Evolutionary conservation across 2,113 vertebrate species (phyloP), one percentile per base, ranked within the genome.

Genomic region (Ciconia boyciana): DNA sequence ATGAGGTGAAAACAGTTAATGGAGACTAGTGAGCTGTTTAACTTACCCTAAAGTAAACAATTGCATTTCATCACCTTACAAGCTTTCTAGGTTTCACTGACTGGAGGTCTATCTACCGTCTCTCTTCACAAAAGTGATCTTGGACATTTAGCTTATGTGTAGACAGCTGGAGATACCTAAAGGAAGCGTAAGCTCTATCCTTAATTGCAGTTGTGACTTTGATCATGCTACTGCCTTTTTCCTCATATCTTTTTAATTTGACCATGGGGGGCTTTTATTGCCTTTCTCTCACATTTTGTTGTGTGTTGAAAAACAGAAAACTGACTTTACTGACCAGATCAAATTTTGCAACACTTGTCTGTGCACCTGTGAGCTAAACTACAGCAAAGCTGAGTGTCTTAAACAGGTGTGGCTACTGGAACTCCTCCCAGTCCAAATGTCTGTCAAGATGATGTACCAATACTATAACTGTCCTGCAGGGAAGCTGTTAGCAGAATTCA

Each of bases 191-290:
- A n/a, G 8, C 13, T 39, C 4, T 25, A 54, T 51, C 16, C 21
- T 78, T 79, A 60, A 76, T 13, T 48, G 22, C 10, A 57, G 7
- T 39, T 64, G 36, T 72, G 22, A 29, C 29, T 87, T 83, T 43
- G 36, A n/a, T 39, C 43, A 57, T 21, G 14, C 3, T 62, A 48
- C 11, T 62, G 26, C 6, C 19, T 72, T 84, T 88, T 80, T 21
- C 22, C 8, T 69, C 13, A 13, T 43, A 4, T 32, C 16, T 58
- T 87, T 71, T 62, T 29, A 54, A 26, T 29, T 54, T 68, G 43
- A 68, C 14, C 2, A 2, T n/a, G n/a, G 24, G 55, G 22, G n/a
- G n/a, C n/a, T 80, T 25, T 0, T 0, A 12, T 72, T 81, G 10
- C 10, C 2, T 60, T 60, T 87, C 13, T 51, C 8, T 70, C 17